phyloP scores from a whole-genome alignment of 2,113 vertebrate genomes.

The Poicephalus gulielmi region DNA sequence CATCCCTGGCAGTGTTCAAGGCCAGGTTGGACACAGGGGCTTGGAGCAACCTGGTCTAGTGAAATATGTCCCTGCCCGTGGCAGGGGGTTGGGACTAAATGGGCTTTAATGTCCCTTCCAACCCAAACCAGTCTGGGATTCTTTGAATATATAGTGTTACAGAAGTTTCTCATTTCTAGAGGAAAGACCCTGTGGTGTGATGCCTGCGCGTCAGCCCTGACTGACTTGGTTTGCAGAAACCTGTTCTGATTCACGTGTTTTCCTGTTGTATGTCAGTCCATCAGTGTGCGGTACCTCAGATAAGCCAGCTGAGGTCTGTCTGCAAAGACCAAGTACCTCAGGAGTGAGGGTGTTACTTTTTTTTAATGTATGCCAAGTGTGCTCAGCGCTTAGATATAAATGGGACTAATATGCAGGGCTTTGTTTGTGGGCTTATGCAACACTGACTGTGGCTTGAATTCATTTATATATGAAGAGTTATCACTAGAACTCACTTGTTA shows the following conservation, averaged over 20 bases:
- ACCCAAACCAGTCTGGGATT: background rate
- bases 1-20: background rate
- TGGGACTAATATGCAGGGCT: background rate
- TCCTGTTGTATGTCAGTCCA: background rate
- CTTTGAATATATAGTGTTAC: background rate
- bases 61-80: background rate
- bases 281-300: background rate
- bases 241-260: background rate
- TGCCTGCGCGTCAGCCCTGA: background rate
- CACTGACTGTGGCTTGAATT: background rate
- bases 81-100: background rate
- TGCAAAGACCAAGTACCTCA: background rate
- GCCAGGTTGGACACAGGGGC: background rate
- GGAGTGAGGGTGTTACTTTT: background rate
- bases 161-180: background rate
- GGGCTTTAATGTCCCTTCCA: background rate
- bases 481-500: background rate
- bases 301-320: background rate
- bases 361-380: accelerated
- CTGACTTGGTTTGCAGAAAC: background rate
- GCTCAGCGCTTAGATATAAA: background rate
- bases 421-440: background rate
- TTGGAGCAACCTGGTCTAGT: background rate
- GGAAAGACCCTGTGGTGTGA: accelerated
- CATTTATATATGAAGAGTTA: background rate